Evolutionary conservation across 2,113 vertebrate species (phyloP).

Genomic region (Tetrao urogallus): DNA sequence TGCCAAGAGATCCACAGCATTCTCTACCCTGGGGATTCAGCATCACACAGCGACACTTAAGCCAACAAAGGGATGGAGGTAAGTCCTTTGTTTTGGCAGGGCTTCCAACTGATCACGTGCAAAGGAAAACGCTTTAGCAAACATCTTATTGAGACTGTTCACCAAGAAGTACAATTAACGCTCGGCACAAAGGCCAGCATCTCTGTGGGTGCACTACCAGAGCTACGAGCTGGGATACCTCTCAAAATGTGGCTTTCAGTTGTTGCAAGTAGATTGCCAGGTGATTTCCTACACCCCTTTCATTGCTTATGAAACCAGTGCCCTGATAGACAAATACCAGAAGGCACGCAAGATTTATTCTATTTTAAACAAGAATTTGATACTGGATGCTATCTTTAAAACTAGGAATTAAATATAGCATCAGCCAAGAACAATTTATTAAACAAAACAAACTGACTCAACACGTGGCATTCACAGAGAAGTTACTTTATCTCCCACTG

Average conservation of each 20-base stretch:
- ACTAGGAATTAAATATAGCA: background rate
- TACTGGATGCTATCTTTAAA: background rate
- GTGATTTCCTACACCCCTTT: background rate
- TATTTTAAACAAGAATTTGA: constrained; percentile 49
- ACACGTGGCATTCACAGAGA: background rate
- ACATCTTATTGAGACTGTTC: background rate
- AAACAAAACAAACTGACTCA: background rate
- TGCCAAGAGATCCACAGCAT: background rate
- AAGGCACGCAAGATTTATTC: constrained; percentile 7
- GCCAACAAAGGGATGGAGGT: background rate
- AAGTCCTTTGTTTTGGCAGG: background rate
- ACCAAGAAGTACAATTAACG: background rate
- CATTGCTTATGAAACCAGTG: constrained; percentile 33
- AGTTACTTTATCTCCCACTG: background rate
- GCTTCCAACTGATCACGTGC: rapidly evolving
- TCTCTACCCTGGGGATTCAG: background rate
- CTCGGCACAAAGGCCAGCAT: background rate
- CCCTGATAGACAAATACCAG: background rate
- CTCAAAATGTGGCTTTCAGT: constrained; percentile 14
- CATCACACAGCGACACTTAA: background rate
- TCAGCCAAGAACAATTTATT: background rate
- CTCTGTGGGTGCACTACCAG: background rate
- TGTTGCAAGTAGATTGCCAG: constrained; percentile 18
- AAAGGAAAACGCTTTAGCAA: background rate
- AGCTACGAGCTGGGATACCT: background rate